These are phyloP conservation scores for Capitulum mitella DNA, from an alignment of 2,888 invertebrate genomes.

Conservation along the genomic window DNA sequence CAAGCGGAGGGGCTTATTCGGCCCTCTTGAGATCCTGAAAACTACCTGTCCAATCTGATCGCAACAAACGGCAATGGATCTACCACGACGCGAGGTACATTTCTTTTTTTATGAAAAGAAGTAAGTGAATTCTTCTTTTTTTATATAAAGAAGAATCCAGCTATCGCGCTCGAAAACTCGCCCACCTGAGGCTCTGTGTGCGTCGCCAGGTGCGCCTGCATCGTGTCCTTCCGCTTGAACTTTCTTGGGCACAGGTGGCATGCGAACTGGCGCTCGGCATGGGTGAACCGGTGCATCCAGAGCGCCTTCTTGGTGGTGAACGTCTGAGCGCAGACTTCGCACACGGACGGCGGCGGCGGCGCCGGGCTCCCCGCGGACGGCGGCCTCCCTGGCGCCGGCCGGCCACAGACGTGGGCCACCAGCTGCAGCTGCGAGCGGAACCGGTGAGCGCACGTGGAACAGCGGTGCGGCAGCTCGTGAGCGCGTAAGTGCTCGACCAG, in stretches of 20 bases:
- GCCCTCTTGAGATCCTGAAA: too few species aligned
- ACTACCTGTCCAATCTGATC: too few species aligned
- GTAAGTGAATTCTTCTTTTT: too few species aligned
- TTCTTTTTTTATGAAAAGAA: too few species aligned
- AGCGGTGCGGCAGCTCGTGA: slow-evolving; percentile 20
- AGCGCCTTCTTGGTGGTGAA: neutral
- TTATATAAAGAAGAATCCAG: too few species aligned
- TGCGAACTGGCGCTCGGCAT: neutral
- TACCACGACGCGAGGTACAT: too few species aligned
- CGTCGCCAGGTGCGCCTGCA: neutral
- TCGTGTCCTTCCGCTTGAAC: slow-evolving; percentile 12
- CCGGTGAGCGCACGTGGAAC: neutral
- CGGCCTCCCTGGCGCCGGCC: neutral
- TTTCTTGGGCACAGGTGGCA: neutral
- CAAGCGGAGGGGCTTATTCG: too few species aligned
- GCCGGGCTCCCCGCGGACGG: neutral
- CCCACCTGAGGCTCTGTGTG: neutral
- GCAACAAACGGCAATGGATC: too few species aligned
- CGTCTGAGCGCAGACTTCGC: neutral
- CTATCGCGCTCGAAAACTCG: too few species aligned
- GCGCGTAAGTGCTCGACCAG: neutral
- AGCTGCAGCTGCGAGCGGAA: slow-evolving; percentile 11
- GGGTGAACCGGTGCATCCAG: slow-evolving; percentile 5
- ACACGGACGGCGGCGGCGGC: neutral
- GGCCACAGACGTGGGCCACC: neutral